Evolutionary conservation across 2,797 vertebrate genomes (phyloP).

Genomic region (Steatocranus sp.): DNA sequence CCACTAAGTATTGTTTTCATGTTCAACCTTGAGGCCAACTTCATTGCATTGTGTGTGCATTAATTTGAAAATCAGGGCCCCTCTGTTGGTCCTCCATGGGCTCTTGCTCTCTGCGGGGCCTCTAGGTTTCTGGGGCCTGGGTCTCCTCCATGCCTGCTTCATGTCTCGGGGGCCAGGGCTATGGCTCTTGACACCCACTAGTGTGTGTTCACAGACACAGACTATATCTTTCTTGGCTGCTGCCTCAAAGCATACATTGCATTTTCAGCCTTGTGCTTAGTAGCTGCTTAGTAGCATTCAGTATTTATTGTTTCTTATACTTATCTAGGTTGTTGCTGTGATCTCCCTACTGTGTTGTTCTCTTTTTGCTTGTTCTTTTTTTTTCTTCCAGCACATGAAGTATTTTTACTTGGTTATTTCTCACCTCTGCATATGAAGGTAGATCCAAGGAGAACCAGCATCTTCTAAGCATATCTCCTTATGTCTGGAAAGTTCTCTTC

Average conservation of each 20-base stretch:
- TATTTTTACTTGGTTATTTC: background rate
- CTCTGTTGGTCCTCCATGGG: background rate
- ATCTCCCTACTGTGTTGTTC: background rate
- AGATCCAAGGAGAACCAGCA: background rate
- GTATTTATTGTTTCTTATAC: background rate
- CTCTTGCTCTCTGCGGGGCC: background rate
- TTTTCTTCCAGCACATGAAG: background rate
- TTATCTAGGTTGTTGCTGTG: background rate
- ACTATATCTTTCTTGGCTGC: background rate
- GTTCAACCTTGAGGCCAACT: background rate
- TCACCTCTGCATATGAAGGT: background rate
- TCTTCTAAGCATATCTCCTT: background rate
- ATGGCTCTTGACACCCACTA: background rate
- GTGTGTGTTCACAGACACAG: background rate
- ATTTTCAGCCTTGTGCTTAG: background rate
- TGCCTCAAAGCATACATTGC: background rate
- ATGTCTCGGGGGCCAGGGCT: background rate
- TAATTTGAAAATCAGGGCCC: background rate
- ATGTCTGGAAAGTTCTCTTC: background rate
- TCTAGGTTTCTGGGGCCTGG: background rate
- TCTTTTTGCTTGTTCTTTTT: background rate
- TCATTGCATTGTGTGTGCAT: background rate
- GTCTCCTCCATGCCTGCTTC: background rate
- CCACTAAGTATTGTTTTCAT: background rate
- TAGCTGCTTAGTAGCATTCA: background rate